phyloP scores from a whole-genome alignment of 2,113 vertebrate species.

The Tor tambroides region DNA sequence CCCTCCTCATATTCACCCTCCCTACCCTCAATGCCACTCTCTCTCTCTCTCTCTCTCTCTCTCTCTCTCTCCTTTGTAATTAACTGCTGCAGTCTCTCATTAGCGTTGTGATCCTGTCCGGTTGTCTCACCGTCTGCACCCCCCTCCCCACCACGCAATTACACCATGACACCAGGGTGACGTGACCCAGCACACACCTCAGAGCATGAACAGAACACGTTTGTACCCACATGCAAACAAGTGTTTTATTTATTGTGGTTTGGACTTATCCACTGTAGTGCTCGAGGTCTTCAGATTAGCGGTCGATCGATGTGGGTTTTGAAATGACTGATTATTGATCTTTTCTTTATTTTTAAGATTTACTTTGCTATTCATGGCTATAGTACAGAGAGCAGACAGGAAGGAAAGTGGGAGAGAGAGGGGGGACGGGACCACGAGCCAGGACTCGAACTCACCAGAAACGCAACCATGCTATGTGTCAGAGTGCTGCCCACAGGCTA shows the following conservation, averaged over 20 bases:
- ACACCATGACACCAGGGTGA: conserved; percentile 57
- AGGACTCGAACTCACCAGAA: background rate
- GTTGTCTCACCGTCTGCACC: conserved; percentile 55
- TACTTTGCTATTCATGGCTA: background rate
- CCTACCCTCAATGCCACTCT: conserved; percentile 20
- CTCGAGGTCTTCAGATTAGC: background rate
- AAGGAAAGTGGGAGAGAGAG: background rate
- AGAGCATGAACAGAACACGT: conserved; percentile 25
- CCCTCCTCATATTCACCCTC: conserved; percentile 40
- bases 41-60: background rate
- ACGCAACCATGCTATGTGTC: background rate
- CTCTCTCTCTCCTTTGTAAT: conserved; percentile 57
- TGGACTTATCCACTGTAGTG: background rate
- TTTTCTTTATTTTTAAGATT: background rate
- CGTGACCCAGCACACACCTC: conserved; percentile 48
- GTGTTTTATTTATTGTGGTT: conserved; percentile 24
- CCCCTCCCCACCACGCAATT: conserved; percentile 51
- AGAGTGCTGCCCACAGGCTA: background rate
- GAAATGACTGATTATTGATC: too few relatives aligned
- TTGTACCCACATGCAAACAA: conserved; percentile 39
- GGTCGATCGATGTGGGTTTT: background rate
- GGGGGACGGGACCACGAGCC: background rate
- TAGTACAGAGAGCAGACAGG: background rate
- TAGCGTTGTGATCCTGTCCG: conserved; percentile 59
- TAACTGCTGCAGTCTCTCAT: conserved; percentile 61